phyloP scores from a whole-genome alignment of 1,140 invertebrate genomes.

The Leptinotarsa defecta region DNA sequence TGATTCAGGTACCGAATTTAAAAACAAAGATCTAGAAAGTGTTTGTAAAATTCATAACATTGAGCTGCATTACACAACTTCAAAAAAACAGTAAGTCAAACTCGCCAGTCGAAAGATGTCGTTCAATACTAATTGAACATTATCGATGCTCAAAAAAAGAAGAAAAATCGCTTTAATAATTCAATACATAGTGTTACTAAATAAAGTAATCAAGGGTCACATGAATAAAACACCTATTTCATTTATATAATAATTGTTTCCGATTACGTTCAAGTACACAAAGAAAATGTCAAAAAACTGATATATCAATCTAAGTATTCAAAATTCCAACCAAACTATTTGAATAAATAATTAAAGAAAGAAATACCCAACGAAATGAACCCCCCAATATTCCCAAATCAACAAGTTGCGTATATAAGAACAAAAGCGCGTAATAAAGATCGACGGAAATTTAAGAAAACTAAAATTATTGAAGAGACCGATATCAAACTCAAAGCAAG shows the following conservation, averaged over 20 bases:
- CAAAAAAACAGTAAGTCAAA: constrained; percentile 37
- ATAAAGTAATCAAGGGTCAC: too few species aligned
- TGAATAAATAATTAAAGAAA: background rate
- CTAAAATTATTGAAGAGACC: background rate
- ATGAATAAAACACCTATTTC: too few species aligned
- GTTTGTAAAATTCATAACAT: background rate
- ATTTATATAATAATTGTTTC: too few species aligned
- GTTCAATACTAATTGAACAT: constrained; percentile 43
- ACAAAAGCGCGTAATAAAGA: too few species aligned
- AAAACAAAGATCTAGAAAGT: constrained; percentile 19
- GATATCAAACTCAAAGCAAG: background rate
- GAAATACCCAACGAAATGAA: background rate
- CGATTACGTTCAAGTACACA: constrained; percentile 12
- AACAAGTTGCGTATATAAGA: background rate
- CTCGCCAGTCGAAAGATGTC: constrained; percentile 35
- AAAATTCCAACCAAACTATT: background rate
- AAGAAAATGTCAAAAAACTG: constrained; percentile 23
- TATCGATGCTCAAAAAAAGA: constrained; percentile 32
- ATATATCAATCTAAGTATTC: constrained; percentile 11
- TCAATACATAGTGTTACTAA: too few species aligned
- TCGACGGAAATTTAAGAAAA: background rate
- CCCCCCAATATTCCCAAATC: background rate
- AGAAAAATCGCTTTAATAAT: too few species aligned
- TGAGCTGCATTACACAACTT: background rate
- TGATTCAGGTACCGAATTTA: constrained; percentile 38